phyloP scores from a whole-genome alignment of 2,797 vertebrate species.

The Sebastes vulpes region DNA sequence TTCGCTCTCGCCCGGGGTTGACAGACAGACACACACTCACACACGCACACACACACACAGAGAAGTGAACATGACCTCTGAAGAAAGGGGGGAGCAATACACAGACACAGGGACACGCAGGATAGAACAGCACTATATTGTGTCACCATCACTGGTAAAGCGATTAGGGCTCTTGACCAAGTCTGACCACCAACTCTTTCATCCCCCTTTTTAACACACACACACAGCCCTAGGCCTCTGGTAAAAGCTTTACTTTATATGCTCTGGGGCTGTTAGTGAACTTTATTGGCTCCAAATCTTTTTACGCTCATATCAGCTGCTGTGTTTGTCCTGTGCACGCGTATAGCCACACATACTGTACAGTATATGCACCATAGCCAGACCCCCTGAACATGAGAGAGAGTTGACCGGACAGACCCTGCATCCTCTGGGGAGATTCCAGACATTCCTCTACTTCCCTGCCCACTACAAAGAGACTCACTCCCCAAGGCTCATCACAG shows the following conservation, averaged over 20 bases:
- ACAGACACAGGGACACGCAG: not conserved
- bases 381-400: not conserved
- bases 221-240: conserved; percentile 18
- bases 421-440: conserved; percentile 79
- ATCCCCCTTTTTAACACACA: conserved; percentile 39
- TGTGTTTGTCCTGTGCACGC: conserved; percentile 21
- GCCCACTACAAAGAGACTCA: conserved; percentile 71
- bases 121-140: conserved; percentile 7
- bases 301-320: conserved; percentile 44
- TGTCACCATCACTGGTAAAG: conserved; percentile 47
- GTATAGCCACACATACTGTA: not conserved
- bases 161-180: conserved; percentile 38
- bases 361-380: not conserved
- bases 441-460: conserved; percentile 82
- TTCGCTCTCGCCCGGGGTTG: not conserved
- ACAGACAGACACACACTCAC: not conserved
- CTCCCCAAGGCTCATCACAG: conserved; percentile 53
- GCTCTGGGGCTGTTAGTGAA: conserved; percentile 48
- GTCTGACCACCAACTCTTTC: conserved; percentile 51
- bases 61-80: conserved; percentile 13
- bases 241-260: conserved; percentile 63
- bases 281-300: conserved; percentile 51
- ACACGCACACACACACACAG: not conserved
- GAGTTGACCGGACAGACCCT: conserved; percentile 59
- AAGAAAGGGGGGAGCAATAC: not conserved